Evolutionary conservation across 2,888 invertebrate genomes (phyloP).

Genomic region (Iphiclides podalirius): DNA sequence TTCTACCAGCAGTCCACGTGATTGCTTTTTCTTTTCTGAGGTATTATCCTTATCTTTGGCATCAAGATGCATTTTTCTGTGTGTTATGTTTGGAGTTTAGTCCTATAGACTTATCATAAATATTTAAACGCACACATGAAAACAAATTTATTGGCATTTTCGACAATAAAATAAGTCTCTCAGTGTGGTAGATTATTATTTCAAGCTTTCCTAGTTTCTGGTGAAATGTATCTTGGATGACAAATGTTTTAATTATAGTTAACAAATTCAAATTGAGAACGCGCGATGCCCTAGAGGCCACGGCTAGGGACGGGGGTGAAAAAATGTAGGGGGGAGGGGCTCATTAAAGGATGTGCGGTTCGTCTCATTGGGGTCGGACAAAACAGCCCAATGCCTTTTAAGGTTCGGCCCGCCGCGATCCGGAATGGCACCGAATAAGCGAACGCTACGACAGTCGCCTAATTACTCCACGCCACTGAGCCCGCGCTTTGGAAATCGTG

Average conservation of each 20-base stretch:
- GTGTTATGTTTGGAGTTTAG: too few relatives aligned
- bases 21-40: too few relatives aligned
- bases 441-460: slow-evolving; percentile 67
- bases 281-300: slow-evolving; percentile 7
- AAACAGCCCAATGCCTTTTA: slow-evolving; percentile 69
- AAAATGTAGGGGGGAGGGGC: slow-evolving; percentile 36
- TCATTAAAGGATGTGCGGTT: slow-evolving; percentile 68
- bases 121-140: too few relatives aligned
- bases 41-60: too few relatives aligned
- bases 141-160: too few relatives aligned
- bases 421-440: slow-evolving; percentile 70
- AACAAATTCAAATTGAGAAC: slow-evolving; percentile 8
- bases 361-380: slow-evolving; percentile 60
- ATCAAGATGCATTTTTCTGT: too few relatives aligned
- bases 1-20: too few relatives aligned
- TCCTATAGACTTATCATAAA: too few relatives aligned
- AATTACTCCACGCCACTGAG: slow-evolving; percentile 64
- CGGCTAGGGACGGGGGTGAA: neutral
- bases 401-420: slow-evolving; percentile 50
- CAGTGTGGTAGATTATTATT: too few relatives aligned
- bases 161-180: too few relatives aligned
- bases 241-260: slow-evolving; percentile 21
- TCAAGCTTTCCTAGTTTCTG: slow-evolving; percentile 13
- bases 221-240: slow-evolving; percentile 6
- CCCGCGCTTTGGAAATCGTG: slow-evolving; percentile 54